phyloP scores from a whole-genome alignment of 1,140 invertebrate genomes.

The Spodoptera litura region DNA sequence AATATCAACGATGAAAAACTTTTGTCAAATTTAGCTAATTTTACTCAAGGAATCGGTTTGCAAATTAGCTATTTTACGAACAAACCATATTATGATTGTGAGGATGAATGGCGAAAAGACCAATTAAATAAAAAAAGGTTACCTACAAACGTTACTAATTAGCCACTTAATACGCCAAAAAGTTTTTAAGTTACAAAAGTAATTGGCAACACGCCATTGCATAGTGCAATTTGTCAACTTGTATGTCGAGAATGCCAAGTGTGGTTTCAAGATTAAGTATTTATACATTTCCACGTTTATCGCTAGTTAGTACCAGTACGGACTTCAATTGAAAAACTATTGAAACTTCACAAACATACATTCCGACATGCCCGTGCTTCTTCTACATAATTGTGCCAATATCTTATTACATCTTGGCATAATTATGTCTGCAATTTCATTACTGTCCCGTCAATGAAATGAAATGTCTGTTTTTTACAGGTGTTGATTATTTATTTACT shows the following conservation, averaged over 20 bases:
- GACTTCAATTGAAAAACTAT: not conserved
- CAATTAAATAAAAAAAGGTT: not conserved
- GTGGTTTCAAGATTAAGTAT: conserved; percentile 19
- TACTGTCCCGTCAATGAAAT: no score
- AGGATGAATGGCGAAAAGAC: not conserved
- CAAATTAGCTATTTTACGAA: no score
- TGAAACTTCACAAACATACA: not conserved
- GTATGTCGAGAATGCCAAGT: conserved; percentile 1
- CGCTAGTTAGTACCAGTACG: not conserved
- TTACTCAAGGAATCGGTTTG: no score
- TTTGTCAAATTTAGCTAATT: no score
- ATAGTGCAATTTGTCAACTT: conserved; percentile 24
- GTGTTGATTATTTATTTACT: no score
- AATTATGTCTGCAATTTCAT: no score
- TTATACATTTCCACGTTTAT: not conserved
- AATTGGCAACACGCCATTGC: conserved; percentile 2
- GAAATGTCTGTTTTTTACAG: no score
- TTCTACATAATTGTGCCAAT: no score
- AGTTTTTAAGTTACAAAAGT: conserved; percentile 11
- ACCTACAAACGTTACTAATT: not conserved
- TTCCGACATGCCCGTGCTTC: no score
- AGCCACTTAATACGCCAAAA: not conserved
- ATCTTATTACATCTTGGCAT: no score
- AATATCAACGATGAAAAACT: no score
- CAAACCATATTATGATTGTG: no score